Conservation (phyloP, 2,113 vertebrate species). For the Chloropsis hardwickii region DNA sequence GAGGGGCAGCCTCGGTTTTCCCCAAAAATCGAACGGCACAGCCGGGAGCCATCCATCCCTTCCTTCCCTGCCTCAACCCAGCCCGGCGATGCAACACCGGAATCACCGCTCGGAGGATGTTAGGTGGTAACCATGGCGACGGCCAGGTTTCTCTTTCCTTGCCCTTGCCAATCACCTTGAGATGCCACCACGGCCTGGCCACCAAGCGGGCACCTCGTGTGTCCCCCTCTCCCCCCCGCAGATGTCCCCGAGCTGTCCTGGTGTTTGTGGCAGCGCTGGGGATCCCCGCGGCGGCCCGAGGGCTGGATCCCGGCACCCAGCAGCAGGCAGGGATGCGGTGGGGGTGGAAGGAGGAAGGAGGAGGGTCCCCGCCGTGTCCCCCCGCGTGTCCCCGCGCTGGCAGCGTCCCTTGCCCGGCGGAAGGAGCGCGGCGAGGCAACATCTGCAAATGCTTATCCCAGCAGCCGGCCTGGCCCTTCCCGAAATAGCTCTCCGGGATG, state of each 20-base stretch:
- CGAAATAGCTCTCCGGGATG: slow-evolving; percentile 65
- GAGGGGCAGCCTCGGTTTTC: neutral
- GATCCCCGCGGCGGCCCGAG: fast-evolving
- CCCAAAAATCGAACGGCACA: fast-evolving
- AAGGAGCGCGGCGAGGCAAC: neutral
- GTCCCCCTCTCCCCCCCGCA: fast-evolving
- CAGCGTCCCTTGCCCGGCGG: neutral
- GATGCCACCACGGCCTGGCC: neutral
- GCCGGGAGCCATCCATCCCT: neutral
- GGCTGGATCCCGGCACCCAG: fast-evolving
- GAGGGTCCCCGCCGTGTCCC: neutral
- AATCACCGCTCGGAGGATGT: neutral
- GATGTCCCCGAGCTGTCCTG: fast-evolving
- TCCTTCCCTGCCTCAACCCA: neutral
- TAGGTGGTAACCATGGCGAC: slow-evolving; percentile 49
- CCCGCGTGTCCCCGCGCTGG: neutral
- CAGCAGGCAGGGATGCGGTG: fast-evolving
- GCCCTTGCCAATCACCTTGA: slow-evolving; percentile 56
- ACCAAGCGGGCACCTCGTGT: fast-evolving
- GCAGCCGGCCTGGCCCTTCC: slow-evolving; percentile 53
- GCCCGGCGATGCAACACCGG: neutral
- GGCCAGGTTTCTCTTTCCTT: slow-evolving; percentile 30
- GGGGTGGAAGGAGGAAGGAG: fast-evolving
- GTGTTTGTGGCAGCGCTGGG: fast-evolving
- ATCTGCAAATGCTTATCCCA: slow-evolving; percentile 62